Evolutionary conservation across 1,140 invertebrate species (phyloP), one percentile per base, ranked within the genome.

Genomic region (Hycleus cichorii): DNA sequence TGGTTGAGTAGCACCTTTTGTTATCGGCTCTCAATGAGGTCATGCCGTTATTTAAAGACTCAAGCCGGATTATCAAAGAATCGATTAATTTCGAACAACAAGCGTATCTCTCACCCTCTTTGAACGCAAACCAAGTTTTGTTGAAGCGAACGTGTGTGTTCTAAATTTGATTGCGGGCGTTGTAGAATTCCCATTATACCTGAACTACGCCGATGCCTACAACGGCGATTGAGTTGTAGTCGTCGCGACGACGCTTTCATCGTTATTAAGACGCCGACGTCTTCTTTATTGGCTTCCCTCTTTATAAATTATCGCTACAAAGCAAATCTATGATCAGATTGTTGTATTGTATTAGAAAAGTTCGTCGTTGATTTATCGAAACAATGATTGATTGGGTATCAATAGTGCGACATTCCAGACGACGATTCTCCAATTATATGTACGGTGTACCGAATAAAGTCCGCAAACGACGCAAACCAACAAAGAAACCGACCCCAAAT

Each of bases 331-430:
- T 5, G 7, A 7, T 39, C 25, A 45, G 24, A 26, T 52, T 43
- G 40, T 26, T 43, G 40, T n/a, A n/a, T 10, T 39, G 10, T 27
- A n/a, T 43, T 43, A 39, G 44, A 39, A 9, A 60, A 50, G 25
- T 47, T 45, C 18, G 18, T 32, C 32, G 32, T 32, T 4, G 4
- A 32, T 32, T 32, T 5, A 32, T 32, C 32, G 32, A 32, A 50
- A 59, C 48, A 49, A 89, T 89, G 86, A 88, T 89, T 64, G 86
- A 89, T 76, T 89, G 86, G 86, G 85, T 89, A 57, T 88, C 84
- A 57, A 87, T 88, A 56, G 84, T 88, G 32, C 79, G 85, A 50
- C 83, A 87, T 65, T 87, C 85, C 40, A 73, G 83, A 26, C 79
- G 86, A 39, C 77, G 85, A 32, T 87, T 89, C 71, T 87, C 84